Percentiles rank a stretch among this genome's conserved stretches.
Conservation (phyloP, 1,140 invertebrate genomes). For the Venustaconcha ellipsiformis region DNA sequence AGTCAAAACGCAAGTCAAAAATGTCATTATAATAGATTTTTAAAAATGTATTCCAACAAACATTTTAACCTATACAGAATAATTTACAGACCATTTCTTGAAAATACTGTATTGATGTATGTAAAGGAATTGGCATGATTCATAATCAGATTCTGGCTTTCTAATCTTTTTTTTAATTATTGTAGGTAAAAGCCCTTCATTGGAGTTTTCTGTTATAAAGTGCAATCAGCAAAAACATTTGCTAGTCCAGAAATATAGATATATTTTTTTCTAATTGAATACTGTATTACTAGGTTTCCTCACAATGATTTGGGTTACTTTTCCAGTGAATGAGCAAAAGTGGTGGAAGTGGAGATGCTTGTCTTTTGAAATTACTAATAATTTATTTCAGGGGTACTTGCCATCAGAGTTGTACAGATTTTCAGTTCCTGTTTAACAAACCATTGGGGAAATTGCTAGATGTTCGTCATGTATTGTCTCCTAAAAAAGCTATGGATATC, state of each 20-base stretch:
- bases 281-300: not conserved
- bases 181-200: no score
- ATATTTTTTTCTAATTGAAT: not conserved
- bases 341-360: not conserved
- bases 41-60: no score
- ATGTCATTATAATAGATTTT: no score
- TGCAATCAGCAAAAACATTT: not conserved
- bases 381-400: constrained; percentile 66
- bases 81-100: no score
- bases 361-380: not conserved
- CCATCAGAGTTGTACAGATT: constrained; percentile 71
- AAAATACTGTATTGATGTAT: no score
- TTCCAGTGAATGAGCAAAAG: not conserved
- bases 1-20: no score
- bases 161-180: no score
- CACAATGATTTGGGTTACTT: not conserved
- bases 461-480: constrained; percentile 62
- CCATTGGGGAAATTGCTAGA: constrained; percentile 61
- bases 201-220: not conserved
- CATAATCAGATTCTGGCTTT: no score
- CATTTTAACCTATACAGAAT: no score
- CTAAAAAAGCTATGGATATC: constrained; percentile 64
- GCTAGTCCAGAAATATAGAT: not conserved
- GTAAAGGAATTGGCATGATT: no score
- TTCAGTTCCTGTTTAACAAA: constrained; percentile 68